A percentile compares a stretch with the other conserved stretches of the same genome.
Evolutionary conservation across 2,113 vertebrate species (phyloP).

Genomic region (Myanophis thanlyinensis): DNA sequence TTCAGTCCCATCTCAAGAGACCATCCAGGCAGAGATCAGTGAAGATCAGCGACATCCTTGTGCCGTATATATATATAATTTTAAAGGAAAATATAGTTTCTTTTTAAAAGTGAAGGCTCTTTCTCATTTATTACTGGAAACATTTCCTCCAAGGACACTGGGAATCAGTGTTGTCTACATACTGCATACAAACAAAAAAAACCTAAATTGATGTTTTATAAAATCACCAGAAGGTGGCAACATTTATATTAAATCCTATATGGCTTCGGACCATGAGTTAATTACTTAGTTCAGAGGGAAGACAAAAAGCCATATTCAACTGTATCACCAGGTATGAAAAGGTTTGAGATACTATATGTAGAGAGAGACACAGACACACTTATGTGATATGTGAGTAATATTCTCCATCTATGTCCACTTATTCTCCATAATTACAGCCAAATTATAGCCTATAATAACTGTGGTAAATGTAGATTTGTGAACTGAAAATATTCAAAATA

Average conservation of each 20-base stretch:
- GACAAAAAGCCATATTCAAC: conserved; percentile 61
- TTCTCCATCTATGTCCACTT: conserved; percentile 51
- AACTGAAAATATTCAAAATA: conserved; percentile 41
- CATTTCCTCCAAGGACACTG: neutral
- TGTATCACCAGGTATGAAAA: conserved; percentile 59
- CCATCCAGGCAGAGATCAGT: too few relatives aligned
- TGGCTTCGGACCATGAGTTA: conserved; percentile 46
- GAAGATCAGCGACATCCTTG: too few relatives aligned
- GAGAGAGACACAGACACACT: neutral
- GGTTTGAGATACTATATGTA: conserved; percentile 22
- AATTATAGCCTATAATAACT: conserved; percentile 52
- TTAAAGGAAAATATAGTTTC: neutral
- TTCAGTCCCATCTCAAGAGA: too few relatives aligned
- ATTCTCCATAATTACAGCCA: conserved; percentile 61
- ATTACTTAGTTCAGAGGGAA: conserved; percentile 61
- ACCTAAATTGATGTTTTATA: neutral
- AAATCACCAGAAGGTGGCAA: conserved; percentile 58
- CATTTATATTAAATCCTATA: neutral
- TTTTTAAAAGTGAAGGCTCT: neutral
- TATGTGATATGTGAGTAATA: conserved; percentile 52
- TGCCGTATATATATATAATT: too few relatives aligned
- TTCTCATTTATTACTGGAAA: neutral
- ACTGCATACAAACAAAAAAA: neutral
- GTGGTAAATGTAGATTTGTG: conserved; percentile 1
- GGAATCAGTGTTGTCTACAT: accelerated